phyloP scores from a whole-genome alignment of 2,113 vertebrate species.

The Zapornia atra region DNA sequence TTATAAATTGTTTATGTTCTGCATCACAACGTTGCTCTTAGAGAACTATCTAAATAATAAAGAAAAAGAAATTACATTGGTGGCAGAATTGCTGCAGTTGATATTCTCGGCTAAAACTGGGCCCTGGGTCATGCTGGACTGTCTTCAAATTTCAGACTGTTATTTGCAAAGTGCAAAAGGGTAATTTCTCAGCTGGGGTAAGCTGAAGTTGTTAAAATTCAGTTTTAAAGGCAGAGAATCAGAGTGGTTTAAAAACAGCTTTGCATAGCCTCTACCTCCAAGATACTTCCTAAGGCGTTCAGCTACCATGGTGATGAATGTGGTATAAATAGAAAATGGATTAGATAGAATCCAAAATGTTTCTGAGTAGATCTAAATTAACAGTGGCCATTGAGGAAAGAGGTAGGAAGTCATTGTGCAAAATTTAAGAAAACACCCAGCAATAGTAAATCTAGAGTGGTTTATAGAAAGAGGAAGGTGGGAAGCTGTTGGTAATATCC shows the following conservation, averaged over 20 bases:
- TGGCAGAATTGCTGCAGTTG: background rate
- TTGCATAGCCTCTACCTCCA: conserved; percentile 42
- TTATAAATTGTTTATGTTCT: background rate
- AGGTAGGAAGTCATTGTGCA: conserved; percentile 1
- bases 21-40: background rate
- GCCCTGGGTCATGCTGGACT: background rate
- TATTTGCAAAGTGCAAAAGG: conserved; percentile 4
- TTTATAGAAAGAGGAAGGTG: background rate
- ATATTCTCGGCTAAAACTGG: background rate
- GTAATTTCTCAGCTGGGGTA: background rate
- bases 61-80: background rate
- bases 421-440: conserved; percentile 40
- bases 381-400: conserved; percentile 20
- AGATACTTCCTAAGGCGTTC: conserved; percentile 47
- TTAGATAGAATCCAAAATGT: conserved; percentile 45
- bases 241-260: conserved; percentile 55
- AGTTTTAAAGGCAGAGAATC: conserved; percentile 43
- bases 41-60: background rate
- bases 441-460: conserved; percentile 19
- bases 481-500: background rate
- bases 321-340: conserved; percentile 64
- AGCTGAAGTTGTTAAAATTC: conserved; percentile 30
- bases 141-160: conserved; percentile 4
- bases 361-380: conserved; percentile 52
- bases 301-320: conserved; percentile 70